Conservation (phyloP, 2,113 vertebrate genomes). For the Leiothrix lutea region DNA sequence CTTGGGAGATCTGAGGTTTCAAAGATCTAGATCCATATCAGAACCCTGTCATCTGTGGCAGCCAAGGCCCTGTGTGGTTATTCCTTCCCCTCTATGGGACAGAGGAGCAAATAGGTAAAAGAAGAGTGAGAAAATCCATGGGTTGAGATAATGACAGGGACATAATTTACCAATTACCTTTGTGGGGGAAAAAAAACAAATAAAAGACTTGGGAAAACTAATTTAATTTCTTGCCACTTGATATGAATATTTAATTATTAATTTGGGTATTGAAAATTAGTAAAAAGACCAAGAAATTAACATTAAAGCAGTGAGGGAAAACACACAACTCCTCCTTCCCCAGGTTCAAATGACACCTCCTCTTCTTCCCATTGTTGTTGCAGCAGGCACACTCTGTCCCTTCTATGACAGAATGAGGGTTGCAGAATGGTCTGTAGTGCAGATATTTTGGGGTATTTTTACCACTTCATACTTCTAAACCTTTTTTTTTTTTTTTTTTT, state of each 20-base stretch:
- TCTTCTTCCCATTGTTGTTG: neutral
- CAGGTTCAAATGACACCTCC: neutral
- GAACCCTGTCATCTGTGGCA: neutral
- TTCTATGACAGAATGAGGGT: fast-evolving
- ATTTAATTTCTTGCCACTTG: neutral
- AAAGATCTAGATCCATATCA: neutral
- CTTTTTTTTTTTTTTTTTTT: neutral
- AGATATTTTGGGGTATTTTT: fast-evolving
- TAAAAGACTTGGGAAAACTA: neutral
- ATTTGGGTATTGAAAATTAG: neutral
- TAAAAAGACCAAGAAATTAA: fast-evolving
- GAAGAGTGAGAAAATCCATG: neutral
- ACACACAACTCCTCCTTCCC: neutral
- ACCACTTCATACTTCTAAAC: neutral
- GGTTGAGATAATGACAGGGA: neutral
- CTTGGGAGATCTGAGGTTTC: neutral
- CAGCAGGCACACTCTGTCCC: neutral
- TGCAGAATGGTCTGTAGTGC: fast-evolving
- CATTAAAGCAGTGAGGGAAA: neutral
- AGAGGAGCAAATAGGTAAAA: neutral
- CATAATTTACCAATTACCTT: neutral
- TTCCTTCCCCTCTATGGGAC: too few species aligned
- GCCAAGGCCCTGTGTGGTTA: neutral
- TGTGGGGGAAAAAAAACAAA: neutral
- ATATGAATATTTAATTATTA: neutral